A percentile compares a stretch with the other conserved stretches of the same genome.
Conservation (phyloP, 2,113 vertebrate species). For the Hippocampus comes region DNA sequence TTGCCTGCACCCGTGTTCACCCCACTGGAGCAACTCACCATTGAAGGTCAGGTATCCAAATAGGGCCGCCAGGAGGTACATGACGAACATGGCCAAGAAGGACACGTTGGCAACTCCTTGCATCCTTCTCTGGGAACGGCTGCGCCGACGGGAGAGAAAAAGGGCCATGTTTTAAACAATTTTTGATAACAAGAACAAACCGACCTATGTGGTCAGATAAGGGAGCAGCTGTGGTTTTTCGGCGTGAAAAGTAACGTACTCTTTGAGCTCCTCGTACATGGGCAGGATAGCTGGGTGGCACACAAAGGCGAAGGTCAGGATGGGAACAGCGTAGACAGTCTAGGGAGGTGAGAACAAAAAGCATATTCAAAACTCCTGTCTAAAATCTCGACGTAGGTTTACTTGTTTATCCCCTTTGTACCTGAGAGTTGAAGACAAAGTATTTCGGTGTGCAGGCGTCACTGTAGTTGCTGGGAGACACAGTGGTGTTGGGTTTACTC, state of each 20-base stretch:
- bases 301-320: constrained; percentile 95
- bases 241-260: constrained; percentile 70
- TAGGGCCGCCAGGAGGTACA: constrained; percentile 94
- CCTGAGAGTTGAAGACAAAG: constrained; percentile 92
- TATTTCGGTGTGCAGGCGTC: constrained; percentile 85
- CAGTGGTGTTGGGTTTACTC: constrained; percentile 70
- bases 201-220: neutral
- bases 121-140: constrained; percentile 90
- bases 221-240: neutral
- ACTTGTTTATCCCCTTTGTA: constrained; percentile 24
- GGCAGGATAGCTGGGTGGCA: constrained; percentile 95
- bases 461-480: constrained; percentile 44
- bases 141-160: constrained; percentile 38
- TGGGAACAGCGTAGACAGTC: constrained; percentile 95
- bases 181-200: neutral
- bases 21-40: constrained; percentile 66
- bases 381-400: neutral
- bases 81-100: constrained; percentile 94
- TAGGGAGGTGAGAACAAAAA: constrained; percentile 38
- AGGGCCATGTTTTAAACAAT: neutral
- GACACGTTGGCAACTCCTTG: constrained; percentile 94
- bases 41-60: constrained; percentile 98
- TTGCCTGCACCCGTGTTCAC: neutral
- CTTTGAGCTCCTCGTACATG: constrained; percentile 95
- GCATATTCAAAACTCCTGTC: neutral